phyloP scores from a whole-genome alignment of 2,888 invertebrate genomes.

The Lamproptera curius region DNA sequence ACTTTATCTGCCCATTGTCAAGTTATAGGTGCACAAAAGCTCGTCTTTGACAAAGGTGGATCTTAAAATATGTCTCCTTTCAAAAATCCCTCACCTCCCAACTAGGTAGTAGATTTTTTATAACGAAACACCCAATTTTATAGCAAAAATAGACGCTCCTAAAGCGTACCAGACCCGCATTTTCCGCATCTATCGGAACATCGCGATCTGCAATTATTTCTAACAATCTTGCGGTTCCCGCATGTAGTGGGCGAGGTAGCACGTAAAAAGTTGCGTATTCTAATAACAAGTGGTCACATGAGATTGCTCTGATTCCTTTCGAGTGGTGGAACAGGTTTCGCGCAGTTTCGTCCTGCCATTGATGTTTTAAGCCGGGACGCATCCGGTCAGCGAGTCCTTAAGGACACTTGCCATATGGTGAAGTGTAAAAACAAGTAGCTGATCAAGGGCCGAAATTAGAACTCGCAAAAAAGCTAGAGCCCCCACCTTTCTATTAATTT shows the following conservation, averaged over 20 bases:
- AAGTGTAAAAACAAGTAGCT: slow-evolving; percentile 50
- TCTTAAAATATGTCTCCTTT: slow-evolving; percentile 58
- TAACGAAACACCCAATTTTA: slow-evolving; percentile 36
- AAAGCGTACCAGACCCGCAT: slow-evolving; percentile 56
- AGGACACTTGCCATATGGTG: slow-evolving; percentile 51
- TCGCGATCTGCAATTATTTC: slow-evolving; percentile 62
- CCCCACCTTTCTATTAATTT: slow-evolving; percentile 63
- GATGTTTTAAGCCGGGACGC: slow-evolving; percentile 37
- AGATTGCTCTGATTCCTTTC: slow-evolving; percentile 39
- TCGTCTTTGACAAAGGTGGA: slow-evolving; percentile 56
- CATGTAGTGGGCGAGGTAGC: slow-evolving; percentile 62
- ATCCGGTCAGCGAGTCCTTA: slow-evolving; percentile 53
- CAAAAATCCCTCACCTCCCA: slow-evolving; percentile 36
- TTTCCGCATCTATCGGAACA: slow-evolving; percentile 51
- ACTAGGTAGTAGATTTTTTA: slow-evolving; percentile 47
- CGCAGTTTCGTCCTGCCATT: slow-evolving; percentile 33
- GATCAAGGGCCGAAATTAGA: slow-evolving; percentile 50
- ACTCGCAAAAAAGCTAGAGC: slow-evolving; percentile 55
- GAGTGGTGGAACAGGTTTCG: slow-evolving; percentile 52
- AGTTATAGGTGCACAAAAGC: slow-evolving; percentile 62
- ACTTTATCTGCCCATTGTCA: slow-evolving; percentile 67
- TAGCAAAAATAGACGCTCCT: slow-evolving; percentile 37
- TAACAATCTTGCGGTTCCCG: slow-evolving; percentile 72
- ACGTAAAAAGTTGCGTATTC: slow-evolving; percentile 61
- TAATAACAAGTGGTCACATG: slow-evolving; percentile 52